Conservation (phyloP, 1,140 invertebrate species). For the Drosophila novamexicana region DNA sequence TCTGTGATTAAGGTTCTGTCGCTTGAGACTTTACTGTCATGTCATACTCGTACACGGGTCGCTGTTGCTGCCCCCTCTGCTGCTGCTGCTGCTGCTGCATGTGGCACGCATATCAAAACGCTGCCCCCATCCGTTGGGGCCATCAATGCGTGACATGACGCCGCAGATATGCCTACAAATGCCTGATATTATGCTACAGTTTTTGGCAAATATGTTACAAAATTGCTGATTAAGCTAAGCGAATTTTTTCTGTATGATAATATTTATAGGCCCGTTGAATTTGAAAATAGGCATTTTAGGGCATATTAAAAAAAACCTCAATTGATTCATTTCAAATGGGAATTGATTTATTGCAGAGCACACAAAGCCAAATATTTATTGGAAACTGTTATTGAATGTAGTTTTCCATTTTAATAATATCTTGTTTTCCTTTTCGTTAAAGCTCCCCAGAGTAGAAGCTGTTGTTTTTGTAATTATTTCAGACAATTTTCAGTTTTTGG, state of each 20-base stretch:
- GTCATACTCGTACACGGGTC: background rate
- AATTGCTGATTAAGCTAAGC: constrained; percentile 15
- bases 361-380: too few species aligned
- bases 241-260: background rate
- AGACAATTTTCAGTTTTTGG: too few species aligned
- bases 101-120: constrained; percentile 57
- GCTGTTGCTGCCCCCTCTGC: constrained; percentile 1
- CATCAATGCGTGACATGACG: constrained; percentile 55
- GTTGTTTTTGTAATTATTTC: background rate
- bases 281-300: background rate
- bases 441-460: background rate
- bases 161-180: constrained; percentile 18
- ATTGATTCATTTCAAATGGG: background rate
- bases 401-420: too few species aligned
- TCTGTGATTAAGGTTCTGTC: constrained; percentile 22
- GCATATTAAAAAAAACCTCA: background rate
- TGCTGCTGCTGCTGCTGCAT: constrained; percentile 23
- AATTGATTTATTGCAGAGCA: background rate
- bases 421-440: background rate
- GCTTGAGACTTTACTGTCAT: constrained; percentile 30
- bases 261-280: background rate
- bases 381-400: too few species aligned
- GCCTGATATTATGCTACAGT: constrained; percentile 49
- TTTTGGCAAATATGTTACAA: constrained; percentile 17
- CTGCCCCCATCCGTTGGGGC: constrained; percentile 18